Evolutionary conservation across 1,140 invertebrate genomes (phyloP), one percentile per base, ranked within the genome.

Genomic region (Drosophila prosaltans): DNA sequence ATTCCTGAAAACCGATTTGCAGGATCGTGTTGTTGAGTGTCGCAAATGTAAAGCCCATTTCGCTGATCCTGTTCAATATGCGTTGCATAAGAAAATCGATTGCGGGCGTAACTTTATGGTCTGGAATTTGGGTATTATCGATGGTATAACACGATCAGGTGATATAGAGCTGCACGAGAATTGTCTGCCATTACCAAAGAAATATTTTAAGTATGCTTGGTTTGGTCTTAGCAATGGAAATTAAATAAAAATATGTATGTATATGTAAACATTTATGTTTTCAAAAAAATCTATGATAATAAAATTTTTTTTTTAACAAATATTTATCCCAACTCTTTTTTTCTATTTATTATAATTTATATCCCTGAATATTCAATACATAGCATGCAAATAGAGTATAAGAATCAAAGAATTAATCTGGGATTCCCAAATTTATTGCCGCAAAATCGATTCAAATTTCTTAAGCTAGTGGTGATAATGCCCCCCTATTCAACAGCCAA

Each of bases 161-260:
- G 57, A 64, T 26, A 59, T 69, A n/a, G 82, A 85, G 36, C 6
- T 81, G 8, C 76, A 86, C n/a, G 72, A 78, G 9, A 85, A 86
- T 41, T 85, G 82, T 10, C 11, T 85, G n/a, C 58, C 69, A 2
- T 16, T 85, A 11, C 82, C 82, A 0, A 81, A 69, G 16, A 30
- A 71, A 10, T 76, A 70, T 36, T 86, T 85, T 6, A 82, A 85
- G 54, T 76, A 54, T 16, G 57, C 80, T 0, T 85, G 82, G 82
- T 75, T 76, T 65, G 82, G 78, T 1, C 63, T 85, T 28, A 72
- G 55, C 6, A 62, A 48, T 55, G 45, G 6, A 30, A 43, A 59
- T 43, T 8, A 62, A 30, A 30, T 30, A 30, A 30, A 30, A 16
- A 16, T 16, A 16, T 16, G 16, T 16, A 16, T 16, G 16, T 16